Base-by-base conservation (phyloP, 1,140 invertebrate species). In the Hesperophylax magnus region DNA sequence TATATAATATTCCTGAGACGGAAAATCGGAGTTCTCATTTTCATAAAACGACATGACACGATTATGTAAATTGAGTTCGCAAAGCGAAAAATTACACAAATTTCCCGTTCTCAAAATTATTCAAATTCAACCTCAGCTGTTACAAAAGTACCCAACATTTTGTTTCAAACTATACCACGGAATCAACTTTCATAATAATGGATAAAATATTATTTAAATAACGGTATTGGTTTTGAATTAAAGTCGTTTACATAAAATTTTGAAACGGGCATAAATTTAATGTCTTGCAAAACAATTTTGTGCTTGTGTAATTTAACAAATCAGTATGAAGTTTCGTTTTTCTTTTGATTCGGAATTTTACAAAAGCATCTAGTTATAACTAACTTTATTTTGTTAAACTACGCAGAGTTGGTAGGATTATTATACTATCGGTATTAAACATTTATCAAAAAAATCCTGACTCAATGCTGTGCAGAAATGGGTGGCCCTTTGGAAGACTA, bases 51-150 rank as follows among this genome's bases (percentile, higher is more conserved):
- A 54, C 54, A 34, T 81, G 74, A 81, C 56, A 69, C 72, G 79
- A 80, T 80, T 80, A 80, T 80, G 79, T 47, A 80, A 76, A 75
- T 80, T 75, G 79, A 31, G 79, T 80, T 80, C 71, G 74, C 69
- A 63, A 75, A 65, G 79, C 79, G 79, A 80, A 80, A 80, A 80
- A 80, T 80, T 80, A 80, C 79, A 71, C 61, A 58, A 65, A 65
- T 65, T 65, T 31, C 56, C 27, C 77, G 31, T 39, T 69, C 65
- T 69, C 65, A 69, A 69, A 69, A 77, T 77, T 52, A 52, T 77
- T 63, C 63, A 77, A 60, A 77, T 69, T 69, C 34, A 69, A 69
- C 65, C 65, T 69, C 65, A 69, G 65, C 65, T 69, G 65, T 69
- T 69, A 52, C 65, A 20, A 39, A 18, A 69, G 22, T 27, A 69